Evolutionary conservation across 2,113 vertebrate species (phyloP), one percentile per base, ranked within the genome.

Genomic region (Nothocercus julius): DNA sequence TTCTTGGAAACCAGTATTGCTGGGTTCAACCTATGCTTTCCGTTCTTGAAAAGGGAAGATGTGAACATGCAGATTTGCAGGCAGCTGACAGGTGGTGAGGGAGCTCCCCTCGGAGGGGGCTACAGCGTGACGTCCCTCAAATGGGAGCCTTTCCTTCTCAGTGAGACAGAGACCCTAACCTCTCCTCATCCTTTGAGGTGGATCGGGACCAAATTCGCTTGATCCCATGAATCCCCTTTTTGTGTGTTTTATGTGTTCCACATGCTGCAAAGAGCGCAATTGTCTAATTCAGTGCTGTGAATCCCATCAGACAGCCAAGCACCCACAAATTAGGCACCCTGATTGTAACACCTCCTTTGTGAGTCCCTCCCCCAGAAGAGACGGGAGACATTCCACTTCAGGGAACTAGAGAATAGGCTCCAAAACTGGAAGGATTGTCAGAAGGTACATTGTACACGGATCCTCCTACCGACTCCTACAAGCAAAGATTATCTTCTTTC

Each of bases 401-500:
- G 34, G 49, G 16, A 94, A 34, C 77, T 81, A 36, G 53, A 76
- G 68, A 83, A 70, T 38, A 88, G 17, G 8, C 66, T 84, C 87
- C 80, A 54, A 87, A 90, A 78, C 80, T 75, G 66, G 25, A 90
- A 75, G 0, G 0, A 49, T 80, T 92, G 61, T 81, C 90, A 81
- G 80, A 77, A 94, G 21, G 62, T 47, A 86, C 66, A 44, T 40
- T 76, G 76, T 47, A 88, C 88, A 92, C 77, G 86, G 73, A 90
- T 86, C 83, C 76, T 93, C 80, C 92, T 90, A 92, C 87, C 62
- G 74, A 32, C 68, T 90, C 76, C 92, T 94, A 94, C 87, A 86
- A 94, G 80, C 74, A 92, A 88, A 87, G 9, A 88, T 88, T 88
- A 86, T 66, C 87, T 90, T 90, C 92, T 86, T 93, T 94, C 93